A percentile compares a stretch with the other conserved stretches of the same genome.
Conservation (phyloP, 2,888 invertebrate genomes). For the Hypercompe scribonia region DNA sequence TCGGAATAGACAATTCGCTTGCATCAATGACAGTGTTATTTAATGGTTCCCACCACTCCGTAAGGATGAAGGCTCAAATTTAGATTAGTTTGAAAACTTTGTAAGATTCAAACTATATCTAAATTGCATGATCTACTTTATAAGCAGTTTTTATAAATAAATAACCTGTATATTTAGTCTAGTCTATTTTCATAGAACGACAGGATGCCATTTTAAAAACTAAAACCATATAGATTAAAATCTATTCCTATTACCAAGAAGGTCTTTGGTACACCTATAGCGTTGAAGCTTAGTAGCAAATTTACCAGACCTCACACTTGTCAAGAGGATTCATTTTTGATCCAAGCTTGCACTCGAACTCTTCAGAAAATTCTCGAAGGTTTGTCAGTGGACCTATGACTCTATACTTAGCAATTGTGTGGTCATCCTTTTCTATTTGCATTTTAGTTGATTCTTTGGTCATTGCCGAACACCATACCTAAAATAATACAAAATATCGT, state of each 20-base stretch:
- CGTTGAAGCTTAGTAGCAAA: conserved; percentile 14
- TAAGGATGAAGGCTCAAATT: not conserved
- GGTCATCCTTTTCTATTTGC: conserved; percentile 97
- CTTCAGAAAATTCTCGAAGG: conserved; percentile 92
- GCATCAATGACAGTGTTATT: not conserved
- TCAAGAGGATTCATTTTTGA: conserved; percentile 93
- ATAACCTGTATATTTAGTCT: not conserved
- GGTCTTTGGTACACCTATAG: conserved; percentile 8
- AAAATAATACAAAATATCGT: conserved; percentile 12
- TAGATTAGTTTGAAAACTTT: not conserved
- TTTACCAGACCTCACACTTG: conserved; percentile 96
- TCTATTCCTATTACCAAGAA: conserved; percentile 28
- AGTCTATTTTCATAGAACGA: not conserved
- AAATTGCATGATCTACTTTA: not conserved
- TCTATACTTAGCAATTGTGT: conserved; percentile 94
- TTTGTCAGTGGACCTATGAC: conserved; percentile 96
- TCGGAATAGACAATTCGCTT: conserved; percentile 29
- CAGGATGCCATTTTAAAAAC: not conserved
- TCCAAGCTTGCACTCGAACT: conserved; percentile 91
- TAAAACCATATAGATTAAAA: not conserved
- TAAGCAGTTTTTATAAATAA: not conserved
- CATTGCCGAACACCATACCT: conserved; percentile 96
- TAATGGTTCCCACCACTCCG: not conserved
- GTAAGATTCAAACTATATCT: not conserved
- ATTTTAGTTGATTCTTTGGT: conserved; percentile 94